phyloP scores from a whole-genome alignment of 2,113 vertebrate species.

The Clarias gariepinus region DNA sequence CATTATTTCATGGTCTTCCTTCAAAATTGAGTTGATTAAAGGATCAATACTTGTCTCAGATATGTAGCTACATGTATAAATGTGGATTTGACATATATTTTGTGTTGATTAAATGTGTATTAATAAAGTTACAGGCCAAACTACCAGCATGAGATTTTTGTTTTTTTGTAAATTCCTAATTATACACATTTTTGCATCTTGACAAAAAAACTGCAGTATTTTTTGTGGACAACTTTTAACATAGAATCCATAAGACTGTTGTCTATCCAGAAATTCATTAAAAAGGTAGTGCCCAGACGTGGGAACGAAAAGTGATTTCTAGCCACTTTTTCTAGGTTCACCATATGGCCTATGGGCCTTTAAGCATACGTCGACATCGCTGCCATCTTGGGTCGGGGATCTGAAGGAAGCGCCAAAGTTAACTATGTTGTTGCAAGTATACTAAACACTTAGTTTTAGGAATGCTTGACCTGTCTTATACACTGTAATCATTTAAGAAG shows the following conservation, averaged over 20 bases:
- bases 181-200: neutral
- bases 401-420: too few relatives aligned
- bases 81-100: neutral
- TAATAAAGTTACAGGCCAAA: slow-evolving; percentile 22
- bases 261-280: too few relatives aligned
- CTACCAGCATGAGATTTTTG: neutral
- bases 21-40: neutral
- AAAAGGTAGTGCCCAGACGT: too few relatives aligned
- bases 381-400: too few relatives aligned
- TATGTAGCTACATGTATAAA: slow-evolving; percentile 15
- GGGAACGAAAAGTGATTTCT: too few relatives aligned
- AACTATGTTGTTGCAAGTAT: too few relatives aligned
- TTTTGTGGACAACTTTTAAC: slow-evolving; percentile 37
- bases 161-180: slow-evolving; percentile 3
- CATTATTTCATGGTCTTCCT: neutral
- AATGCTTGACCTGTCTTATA: too few relatives aligned
- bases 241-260: neutral
- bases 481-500: too few relatives aligned
- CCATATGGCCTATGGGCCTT: too few relatives aligned
- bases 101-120: neutral
- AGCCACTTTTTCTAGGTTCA: too few relatives aligned
- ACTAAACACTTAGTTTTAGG: too few relatives aligned
- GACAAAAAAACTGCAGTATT: slow-evolving; percentile 29
- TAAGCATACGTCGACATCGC: too few relatives aligned
- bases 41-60: neutral